A percentile compares a stretch with the other conserved stretches of the same genome.
Conservation (phyloP, 2,888 invertebrate species). For the Ptychoptera contaminata region DNA sequence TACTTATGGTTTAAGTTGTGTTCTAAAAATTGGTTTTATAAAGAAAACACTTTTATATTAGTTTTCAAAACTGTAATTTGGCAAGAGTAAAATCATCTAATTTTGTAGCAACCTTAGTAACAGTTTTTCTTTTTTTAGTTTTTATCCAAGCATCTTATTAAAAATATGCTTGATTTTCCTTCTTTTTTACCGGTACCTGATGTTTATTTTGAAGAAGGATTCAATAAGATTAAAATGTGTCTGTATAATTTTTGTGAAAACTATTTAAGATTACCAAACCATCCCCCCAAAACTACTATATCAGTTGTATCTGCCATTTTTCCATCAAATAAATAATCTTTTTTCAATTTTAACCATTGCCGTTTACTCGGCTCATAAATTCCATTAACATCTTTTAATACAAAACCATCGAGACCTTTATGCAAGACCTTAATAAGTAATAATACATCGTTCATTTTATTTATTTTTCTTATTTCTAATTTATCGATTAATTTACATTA, state of each 20-base stretch:
- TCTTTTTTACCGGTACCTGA: constrained; percentile 64
- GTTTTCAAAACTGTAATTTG: constrained; percentile 41
- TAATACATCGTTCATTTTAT: background rate
- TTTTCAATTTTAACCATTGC: constrained; percentile 93
- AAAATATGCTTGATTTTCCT: constrained; percentile 82
- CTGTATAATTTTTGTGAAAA: too few relatives aligned
- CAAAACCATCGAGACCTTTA: constrained; percentile 79
- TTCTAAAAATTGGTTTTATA: background rate
- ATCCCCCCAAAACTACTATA: constrained; percentile 84
- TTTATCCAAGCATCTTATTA: constrained; percentile 80
- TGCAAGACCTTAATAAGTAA: constrained; percentile 40
- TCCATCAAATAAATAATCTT: constrained; percentile 83
- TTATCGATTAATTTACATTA: constrained; percentile 14
- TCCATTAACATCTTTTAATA: constrained; percentile 69
- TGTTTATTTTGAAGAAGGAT: background rate
- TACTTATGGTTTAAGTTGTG: constrained; percentile 43
- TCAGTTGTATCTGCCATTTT: constrained; percentile 93
- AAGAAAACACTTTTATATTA: background rate
- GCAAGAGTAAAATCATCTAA: constrained; percentile 77
- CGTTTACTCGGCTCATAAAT: constrained; percentile 86
- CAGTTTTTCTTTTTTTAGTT: constrained; percentile 63
- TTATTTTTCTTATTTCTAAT: background rate
- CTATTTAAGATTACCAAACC: too few relatives aligned
- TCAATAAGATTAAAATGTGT: background rate
- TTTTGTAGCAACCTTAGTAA: constrained; percentile 81